Percentiles rank a stretch among this genome's conserved stretches.
Conservation (phyloP, 2,113 vertebrate species). For the Sylvilagus bachmani region DNA sequence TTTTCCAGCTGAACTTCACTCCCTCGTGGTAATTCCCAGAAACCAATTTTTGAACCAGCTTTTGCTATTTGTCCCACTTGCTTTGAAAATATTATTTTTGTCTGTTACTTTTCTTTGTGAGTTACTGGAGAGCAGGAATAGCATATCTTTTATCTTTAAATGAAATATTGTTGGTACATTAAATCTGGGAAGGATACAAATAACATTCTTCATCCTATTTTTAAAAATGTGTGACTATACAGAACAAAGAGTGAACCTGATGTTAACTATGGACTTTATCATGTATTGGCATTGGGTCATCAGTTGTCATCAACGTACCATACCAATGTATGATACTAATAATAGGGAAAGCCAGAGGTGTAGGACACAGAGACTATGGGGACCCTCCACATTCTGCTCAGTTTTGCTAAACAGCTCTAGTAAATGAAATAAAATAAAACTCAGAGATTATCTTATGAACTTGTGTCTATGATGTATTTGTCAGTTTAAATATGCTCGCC, state of each 20-base stretch:
- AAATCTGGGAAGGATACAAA: background rate
- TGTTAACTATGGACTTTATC: constrained; percentile 14
- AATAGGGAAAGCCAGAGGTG: background rate
- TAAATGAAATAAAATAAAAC: background rate
- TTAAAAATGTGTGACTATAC: too few species aligned
- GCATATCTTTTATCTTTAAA: background rate
- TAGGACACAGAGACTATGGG: background rate
- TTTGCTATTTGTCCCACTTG: background rate
- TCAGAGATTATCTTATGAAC: background rate
- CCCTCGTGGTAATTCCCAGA: too few species aligned
- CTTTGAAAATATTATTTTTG: background rate
- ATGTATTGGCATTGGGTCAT: background rate
- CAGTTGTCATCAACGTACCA: background rate
- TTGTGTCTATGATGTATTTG: background rate
- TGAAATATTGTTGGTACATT: background rate
- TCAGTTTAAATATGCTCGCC: constrained; percentile 1
- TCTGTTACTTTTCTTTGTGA: background rate
- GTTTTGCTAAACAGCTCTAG: background rate
- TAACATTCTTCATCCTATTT: too few species aligned
- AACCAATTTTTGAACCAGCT: background rate
- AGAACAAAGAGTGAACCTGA: background rate
- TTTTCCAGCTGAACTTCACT: too few species aligned
- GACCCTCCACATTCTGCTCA: background rate
- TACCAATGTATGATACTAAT: background rate
- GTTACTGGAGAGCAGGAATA: background rate